Base-by-base conservation (phyloP, 2,113 vertebrate species). In the Pica pica region DNA sequence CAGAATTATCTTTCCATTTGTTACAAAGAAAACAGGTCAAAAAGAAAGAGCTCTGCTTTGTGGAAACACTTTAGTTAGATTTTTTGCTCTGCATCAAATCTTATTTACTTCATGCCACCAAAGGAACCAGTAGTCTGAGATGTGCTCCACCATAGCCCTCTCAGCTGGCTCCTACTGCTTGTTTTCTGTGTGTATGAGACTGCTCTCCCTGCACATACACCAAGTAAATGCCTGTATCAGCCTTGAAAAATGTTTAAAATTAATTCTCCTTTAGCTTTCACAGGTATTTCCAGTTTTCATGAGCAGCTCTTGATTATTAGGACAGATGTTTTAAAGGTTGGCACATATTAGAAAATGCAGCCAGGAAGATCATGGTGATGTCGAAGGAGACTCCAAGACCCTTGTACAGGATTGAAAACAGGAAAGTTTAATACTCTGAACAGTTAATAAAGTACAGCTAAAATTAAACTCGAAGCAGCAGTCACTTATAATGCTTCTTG, bases 381-480 rank as follows among this genome's bases (percentile, higher is more conserved):
- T 19, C 0, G 0, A 20, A 81, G 49, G 15, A 50, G n/a, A 49
- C 19, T 47, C 23, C 0, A 2, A 76, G 59, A 37, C 23, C 7
- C 3, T 44, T 77, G 37, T 83, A 30, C 2, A 33, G 37, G 23
- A 78, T 5, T 28, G 16, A 71, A 78, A 83, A 28, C 37, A 68
- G 19, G 22, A 64, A 56, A 47, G 9, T 50, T 82, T 73, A 83
- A 77, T 31, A 55, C 33, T 60, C 31, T 75, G 47, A 44, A 11
- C 16, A 30, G 31, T n/a, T 75, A 63, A 44, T 50, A 47, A 68
- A 68, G 4, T 61, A 75, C 22, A 44, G 49, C 23, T 44, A 56
- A 81, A 68, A 63, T 81, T 49, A 42, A 77, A 81, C 19, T 30
- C 18, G 9, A 56, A 19, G 55, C 20, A 39, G 10, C 42, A 56